Evolutionary conservation across 2,888 invertebrate species (phyloP).

Genomic region (Peribatodes rhomboidaria): DNA sequence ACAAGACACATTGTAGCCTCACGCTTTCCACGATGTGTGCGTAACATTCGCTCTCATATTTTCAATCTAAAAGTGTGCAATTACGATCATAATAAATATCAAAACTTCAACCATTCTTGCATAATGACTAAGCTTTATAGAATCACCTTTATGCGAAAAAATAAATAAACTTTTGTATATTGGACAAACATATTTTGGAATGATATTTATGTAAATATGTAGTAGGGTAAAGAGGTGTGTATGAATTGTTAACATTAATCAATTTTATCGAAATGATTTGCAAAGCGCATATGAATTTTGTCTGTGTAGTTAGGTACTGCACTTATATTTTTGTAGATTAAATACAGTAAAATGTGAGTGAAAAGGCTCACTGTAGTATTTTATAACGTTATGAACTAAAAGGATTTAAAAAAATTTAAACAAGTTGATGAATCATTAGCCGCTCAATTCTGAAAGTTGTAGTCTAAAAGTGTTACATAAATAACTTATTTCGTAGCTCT

Average conservation of each 20-base stretch:
- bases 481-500: background rate
- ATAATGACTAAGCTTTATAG: constrained; percentile 47
- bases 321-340: constrained; percentile 37
- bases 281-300: constrained; percentile 47
- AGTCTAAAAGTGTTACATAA: constrained; percentile 1
- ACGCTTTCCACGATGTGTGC: constrained; percentile 40
- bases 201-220: constrained; percentile 76
- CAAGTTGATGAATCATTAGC: background rate
- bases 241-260: constrained; percentile 75
- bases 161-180: constrained; percentile 56
- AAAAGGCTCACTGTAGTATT: constrained; percentile 36
- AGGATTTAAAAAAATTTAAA: background rate
- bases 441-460: constrained; percentile 25
- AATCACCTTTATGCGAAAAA: constrained; percentile 36
- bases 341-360: constrained; percentile 21
- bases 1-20: constrained; percentile 23
- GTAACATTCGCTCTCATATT: constrained; percentile 14
- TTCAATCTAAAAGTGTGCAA: constrained; percentile 13
- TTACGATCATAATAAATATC: constrained; percentile 22
- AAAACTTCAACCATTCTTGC: constrained; percentile 38
- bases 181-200: constrained; percentile 75
- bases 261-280: constrained; percentile 68
- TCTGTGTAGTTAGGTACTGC: constrained; percentile 40
- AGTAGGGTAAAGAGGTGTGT: constrained; percentile 65
- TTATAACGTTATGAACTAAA: constrained; percentile 24